Evolutionary conservation across 1,140 invertebrate species (phyloP).

Genomic region (Drosophila saltans): DNA sequence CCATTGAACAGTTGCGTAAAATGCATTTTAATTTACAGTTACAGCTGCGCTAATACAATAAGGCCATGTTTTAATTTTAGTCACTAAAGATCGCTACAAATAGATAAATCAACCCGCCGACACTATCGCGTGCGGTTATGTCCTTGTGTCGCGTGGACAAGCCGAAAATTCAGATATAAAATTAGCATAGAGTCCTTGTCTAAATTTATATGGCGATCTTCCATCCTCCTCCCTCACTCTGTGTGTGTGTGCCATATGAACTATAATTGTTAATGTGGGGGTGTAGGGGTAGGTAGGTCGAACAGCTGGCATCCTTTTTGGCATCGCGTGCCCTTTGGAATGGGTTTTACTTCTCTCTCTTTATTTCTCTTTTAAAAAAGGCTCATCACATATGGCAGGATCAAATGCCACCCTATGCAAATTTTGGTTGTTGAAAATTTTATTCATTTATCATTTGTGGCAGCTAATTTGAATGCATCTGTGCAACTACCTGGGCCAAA

Average conservation of each 20-base stretch:
- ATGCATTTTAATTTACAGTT: slow-evolving; percentile 81
- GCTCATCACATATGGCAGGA: slow-evolving; percentile 61
- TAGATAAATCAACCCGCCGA: slow-evolving; percentile 40
- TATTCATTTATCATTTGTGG: slow-evolving; percentile 65
- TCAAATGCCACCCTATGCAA: slow-evolving; percentile 63
- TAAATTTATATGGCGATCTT: neutral
- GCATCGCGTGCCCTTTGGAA: slow-evolving; percentile 36
- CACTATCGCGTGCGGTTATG: slow-evolving; percentile 68
- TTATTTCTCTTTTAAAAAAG: slow-evolving; percentile 46
- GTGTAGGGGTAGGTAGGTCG: slow-evolving; percentile 24
- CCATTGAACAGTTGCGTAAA: slow-evolving; percentile 70
- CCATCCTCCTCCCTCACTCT: neutral
- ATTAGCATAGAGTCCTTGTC: slow-evolving; percentile 61
- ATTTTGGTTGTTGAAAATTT: slow-evolving; percentile 30
- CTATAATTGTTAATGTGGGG: slow-evolving; percentile 21
- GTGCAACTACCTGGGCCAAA: slow-evolving; percentile 33
- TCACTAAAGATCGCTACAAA: slow-evolving; percentile 31
- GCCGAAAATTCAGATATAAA: slow-evolving; percentile 26
- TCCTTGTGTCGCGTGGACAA: slow-evolving; percentile 62
- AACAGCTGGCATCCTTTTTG: slow-evolving; percentile 14
- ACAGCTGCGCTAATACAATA: slow-evolving; percentile 61
- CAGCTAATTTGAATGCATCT: slow-evolving; percentile 60
- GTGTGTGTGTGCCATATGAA: neutral
- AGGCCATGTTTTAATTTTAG: slow-evolving; percentile 60
- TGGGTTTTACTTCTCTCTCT: slow-evolving; percentile 10